phyloP scores from a whole-genome alignment of 2,888 invertebrate genomes.

The Ophion ellenae region DNA sequence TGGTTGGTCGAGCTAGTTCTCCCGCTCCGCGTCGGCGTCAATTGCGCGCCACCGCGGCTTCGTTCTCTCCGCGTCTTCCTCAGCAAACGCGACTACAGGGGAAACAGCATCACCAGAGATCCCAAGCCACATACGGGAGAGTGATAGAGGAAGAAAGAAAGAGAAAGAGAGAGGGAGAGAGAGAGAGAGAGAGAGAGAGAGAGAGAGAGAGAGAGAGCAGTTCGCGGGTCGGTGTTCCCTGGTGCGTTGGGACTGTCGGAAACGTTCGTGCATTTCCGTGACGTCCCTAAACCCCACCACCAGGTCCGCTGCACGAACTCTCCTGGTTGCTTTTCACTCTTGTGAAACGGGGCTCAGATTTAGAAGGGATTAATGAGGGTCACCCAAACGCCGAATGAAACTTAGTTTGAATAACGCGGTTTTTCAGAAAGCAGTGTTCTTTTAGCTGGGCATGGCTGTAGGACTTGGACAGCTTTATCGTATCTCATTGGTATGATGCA shows the following conservation, averaged over 20 bases:
- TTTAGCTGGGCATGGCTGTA: too few relatives aligned
- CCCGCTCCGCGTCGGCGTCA: slow-evolving; percentile 70
- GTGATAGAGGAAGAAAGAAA: slow-evolving; percentile 30
- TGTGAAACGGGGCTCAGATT: slow-evolving; percentile 13
- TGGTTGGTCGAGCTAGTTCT: slow-evolving; percentile 67
- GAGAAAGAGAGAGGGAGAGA: slow-evolving; percentile 22
- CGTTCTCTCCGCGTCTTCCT: slow-evolving; percentile 66
- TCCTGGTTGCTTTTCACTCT: slow-evolving; percentile 1
- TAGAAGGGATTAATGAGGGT: slow-evolving; percentile 18
- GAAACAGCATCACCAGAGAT: slow-evolving; percentile 48
- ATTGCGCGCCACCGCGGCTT: slow-evolving; percentile 72
- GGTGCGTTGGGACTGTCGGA: slow-evolving; percentile 71
- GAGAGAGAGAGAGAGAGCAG: slow-evolving; percentile 27
- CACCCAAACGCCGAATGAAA: neutral
- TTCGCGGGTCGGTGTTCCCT: slow-evolving; percentile 61
- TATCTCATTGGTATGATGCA: too few relatives aligned
- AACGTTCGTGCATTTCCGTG: slow-evolving; percentile 76
- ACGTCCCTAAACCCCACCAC: slow-evolving; percentile 47
- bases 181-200: slow-evolving; percentile 20
- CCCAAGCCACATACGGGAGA: slow-evolving; percentile 24
- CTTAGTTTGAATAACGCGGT: too few relatives aligned
- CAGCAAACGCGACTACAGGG: slow-evolving; percentile 53
- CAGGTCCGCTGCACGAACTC: neutral
- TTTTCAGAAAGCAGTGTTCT: too few relatives aligned
- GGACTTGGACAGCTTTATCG: too few relatives aligned